Percentiles rank a stretch among this genome's conserved stretches.
Conservation (phyloP, 2,888 invertebrate species). For the Lingula anatina region DNA sequence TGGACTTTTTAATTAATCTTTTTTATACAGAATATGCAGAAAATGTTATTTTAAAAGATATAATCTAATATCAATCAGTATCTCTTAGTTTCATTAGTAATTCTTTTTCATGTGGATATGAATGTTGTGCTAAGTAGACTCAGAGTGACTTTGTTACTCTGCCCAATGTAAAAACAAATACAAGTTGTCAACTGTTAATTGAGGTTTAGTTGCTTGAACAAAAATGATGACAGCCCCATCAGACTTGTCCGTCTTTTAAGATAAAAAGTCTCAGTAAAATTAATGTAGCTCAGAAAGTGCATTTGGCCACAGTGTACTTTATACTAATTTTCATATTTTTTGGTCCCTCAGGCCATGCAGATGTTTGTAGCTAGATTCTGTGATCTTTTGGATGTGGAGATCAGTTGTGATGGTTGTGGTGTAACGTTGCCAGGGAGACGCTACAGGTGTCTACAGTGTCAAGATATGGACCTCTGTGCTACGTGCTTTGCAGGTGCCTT, state of each 20-base stretch:
- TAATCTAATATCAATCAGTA: no score
- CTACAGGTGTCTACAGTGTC: conserved; percentile 48
- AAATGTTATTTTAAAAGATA: no score
- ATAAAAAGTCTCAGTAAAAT: no score
- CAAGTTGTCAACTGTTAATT: background rate
- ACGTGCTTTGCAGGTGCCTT: conserved; percentile 38
- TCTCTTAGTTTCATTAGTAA: no score
- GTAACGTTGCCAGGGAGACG: conserved; percentile 43
- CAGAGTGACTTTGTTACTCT: background rate
- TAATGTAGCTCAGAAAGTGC: no score
- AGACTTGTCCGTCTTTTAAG: no score
- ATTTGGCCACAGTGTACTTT: background rate
- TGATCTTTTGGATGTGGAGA: conserved; percentile 47
- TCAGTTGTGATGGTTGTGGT: conserved; percentile 48
- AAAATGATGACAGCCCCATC: no score
- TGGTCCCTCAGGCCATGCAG: conserved; percentile 43
- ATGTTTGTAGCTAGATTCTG: conserved; percentile 49
- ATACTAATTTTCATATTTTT: background rate
- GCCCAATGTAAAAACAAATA: background rate
- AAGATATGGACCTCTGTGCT: conserved; percentile 48
- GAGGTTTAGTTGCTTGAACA: no score
- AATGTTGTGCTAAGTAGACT: background rate
- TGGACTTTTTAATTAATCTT: no score
- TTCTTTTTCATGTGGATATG: no score
- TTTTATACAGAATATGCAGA: no score